phyloP scores from a whole-genome alignment of 2,888 invertebrate species.

The Spisula solida region DNA sequence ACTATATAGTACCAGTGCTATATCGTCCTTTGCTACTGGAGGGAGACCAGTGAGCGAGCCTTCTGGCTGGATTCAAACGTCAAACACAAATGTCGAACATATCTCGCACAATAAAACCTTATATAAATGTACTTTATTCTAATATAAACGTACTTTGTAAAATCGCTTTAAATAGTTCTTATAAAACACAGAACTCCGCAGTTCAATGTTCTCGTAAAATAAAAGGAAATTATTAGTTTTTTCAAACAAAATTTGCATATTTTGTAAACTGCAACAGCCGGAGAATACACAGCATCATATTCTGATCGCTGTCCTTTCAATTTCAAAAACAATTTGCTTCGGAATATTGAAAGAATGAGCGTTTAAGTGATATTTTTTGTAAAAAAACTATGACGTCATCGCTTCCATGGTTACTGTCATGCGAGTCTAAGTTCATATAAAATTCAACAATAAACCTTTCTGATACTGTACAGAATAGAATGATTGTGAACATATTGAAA shows the following conservation, averaged over 20 bases:
- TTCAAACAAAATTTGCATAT: not conserved
- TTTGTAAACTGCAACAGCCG: not conserved
- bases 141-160: no score
- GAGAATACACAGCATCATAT: not conserved
- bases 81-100: no score
- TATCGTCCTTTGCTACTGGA: no score
- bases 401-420: not conserved
- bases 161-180: no score
- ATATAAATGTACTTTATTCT: no score
- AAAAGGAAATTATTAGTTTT: not conserved
- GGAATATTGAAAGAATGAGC: not conserved
- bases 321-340: not conserved
- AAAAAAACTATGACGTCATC: conserved; percentile 4
- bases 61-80: no score
- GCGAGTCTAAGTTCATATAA: not conserved
- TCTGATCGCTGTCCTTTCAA: not conserved
- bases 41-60: no score
- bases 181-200: not conserved
- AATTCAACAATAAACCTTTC: not conserved
- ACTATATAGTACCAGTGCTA: no score
- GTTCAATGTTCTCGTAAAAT: not conserved
- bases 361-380: not conserved
- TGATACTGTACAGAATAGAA: not conserved
- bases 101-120: no score
- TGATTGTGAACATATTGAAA: not conserved